A percentile compares a stretch with the other conserved stretches of the same genome.
Conservation (phyloP, 2,797 vertebrate species). For the Premnoplex brunnescens region DNA sequence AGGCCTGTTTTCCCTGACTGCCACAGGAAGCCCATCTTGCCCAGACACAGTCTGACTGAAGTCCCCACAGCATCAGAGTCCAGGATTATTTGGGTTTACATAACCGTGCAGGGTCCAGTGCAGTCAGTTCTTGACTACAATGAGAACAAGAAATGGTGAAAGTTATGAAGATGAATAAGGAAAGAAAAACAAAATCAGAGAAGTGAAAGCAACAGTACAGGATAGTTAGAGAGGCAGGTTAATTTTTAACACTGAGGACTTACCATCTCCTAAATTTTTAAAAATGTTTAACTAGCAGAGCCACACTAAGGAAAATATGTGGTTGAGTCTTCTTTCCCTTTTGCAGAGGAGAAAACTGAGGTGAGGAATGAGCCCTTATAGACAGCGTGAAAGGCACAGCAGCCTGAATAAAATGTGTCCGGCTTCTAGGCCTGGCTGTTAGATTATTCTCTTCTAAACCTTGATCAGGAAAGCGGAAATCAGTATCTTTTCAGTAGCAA, state of each 20-base stretch:
- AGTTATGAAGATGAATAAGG: neutral
- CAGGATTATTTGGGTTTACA: neutral
- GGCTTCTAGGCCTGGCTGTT: neutral
- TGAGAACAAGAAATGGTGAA: neutral
- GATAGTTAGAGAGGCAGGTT: neutral
- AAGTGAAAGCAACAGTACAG: neutral
- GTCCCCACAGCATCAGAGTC: neutral
- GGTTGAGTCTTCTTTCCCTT: neutral
- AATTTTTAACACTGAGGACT: slow-evolving; percentile 39
- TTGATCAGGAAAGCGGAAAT: neutral
- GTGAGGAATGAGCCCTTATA: neutral
- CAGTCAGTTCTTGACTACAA: neutral
- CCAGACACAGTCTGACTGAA: neutral
- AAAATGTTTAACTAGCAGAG: slow-evolving; percentile 61
- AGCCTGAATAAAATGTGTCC: neutral
- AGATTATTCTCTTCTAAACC: neutral
- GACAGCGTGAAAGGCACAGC: neutral
- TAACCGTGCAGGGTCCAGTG: neutral
- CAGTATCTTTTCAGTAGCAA: neutral
- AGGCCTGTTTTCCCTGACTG: neutral
- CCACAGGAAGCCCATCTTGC: neutral
- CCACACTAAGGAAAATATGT: neutral
- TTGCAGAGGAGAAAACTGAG: neutral
- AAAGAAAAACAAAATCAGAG: neutral
- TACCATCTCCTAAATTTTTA: neutral